These are phyloP conservation scores for Prolemur simus DNA, from an alignment of 2,113 vertebrate genomes.

Conservation along the genomic window DNA sequence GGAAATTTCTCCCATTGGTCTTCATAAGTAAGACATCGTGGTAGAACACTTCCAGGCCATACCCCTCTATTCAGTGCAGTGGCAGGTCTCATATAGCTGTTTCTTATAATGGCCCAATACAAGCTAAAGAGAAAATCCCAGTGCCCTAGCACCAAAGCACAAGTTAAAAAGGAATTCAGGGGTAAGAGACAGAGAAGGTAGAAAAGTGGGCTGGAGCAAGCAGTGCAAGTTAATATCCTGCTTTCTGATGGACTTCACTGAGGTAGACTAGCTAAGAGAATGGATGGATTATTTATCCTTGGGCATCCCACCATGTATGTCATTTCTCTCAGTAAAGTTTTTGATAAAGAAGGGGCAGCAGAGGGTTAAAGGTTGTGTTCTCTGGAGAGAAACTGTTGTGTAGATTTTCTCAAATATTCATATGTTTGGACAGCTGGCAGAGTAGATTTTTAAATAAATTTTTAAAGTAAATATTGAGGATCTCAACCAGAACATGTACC, in stretches of 20 bases:
- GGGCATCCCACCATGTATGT: background rate
- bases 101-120: background rate
- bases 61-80: rapidly evolving
- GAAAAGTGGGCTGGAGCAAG: background rate
- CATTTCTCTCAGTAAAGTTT: background rate
- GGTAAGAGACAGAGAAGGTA: background rate
- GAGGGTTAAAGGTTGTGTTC: background rate
- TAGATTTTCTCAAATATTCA: background rate
- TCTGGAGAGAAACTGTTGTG: background rate
- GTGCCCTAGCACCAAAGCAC: background rate
- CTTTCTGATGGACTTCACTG: background rate
- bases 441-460: background rate
- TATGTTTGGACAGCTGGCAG: background rate
- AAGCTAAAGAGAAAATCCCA: background rate
- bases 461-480: background rate
- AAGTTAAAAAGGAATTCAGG: background rate
- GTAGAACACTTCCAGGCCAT: background rate
- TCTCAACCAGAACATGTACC: background rate
- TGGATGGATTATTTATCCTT: background rate
- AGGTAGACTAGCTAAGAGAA: background rate
- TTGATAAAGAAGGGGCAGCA: background rate
- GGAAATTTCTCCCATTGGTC: background rate
- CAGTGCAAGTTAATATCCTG: rapidly evolving
- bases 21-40: background rate
- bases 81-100: background rate